Evolutionary conservation across 92 coral and sea anemone species (phyloP).

Genomic region (Zoanthus sansibaricus): DNA sequence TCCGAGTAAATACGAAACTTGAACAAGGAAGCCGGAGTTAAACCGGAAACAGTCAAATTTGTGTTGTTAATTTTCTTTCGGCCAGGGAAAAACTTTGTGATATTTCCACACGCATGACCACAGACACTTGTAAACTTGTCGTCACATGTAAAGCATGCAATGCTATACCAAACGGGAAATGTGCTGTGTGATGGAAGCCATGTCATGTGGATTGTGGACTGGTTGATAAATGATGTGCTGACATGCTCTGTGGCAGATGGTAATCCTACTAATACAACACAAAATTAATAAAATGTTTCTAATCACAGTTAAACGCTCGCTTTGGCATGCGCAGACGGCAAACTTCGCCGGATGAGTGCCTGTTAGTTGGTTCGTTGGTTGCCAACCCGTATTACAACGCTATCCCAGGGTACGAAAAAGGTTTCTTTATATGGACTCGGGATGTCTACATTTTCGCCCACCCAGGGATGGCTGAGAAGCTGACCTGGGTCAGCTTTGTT

Average conservation of each 20-base stretch:
- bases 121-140: not conserved
- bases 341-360: no score
- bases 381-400: no score
- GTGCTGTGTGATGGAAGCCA: conserved; percentile 32
- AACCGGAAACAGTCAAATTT: conserved; percentile 1
- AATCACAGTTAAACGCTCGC: not conserved
- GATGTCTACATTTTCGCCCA: no score
- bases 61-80: not conserved
- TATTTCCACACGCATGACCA: conserved; percentile 7
- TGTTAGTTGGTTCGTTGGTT: no score
- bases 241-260: conserved; percentile 21
- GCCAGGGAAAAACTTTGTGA: conserved; percentile 26
- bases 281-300: not conserved
- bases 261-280: conserved; percentile 17
- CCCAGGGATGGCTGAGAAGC: no score
- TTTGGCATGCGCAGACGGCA: no score
- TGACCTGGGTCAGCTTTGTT: no score
- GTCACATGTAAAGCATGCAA: conserved; percentile 41
- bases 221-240: conserved; percentile 19
- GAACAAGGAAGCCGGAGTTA: conserved; percentile 30
- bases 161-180: conserved; percentile 4
- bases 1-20: conserved; percentile 42
- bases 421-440: no score
- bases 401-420: no score
- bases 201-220: conserved; percentile 7